A percentile compares a stretch with the other conserved stretches of the same genome.
Evolutionary conservation across 2,888 invertebrate species (phyloP).

Genomic region (Sesamia inferens): DNA sequence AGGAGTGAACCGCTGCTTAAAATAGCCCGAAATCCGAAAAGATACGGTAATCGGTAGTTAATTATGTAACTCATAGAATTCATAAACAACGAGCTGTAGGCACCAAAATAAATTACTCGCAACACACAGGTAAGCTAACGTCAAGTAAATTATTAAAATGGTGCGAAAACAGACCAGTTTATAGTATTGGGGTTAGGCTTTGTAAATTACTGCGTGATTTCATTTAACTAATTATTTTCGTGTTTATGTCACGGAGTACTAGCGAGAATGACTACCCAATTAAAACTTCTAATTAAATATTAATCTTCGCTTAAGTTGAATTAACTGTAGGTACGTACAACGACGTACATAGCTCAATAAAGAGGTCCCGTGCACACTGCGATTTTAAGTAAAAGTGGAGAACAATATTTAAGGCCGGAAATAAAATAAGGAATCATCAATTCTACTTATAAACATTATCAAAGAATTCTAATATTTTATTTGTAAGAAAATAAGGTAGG

Average conservation of each 20-base stretch:
- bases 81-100: conserved; percentile 15
- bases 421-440: background rate
- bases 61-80: conserved; percentile 12
- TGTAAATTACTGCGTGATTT: conserved; percentile 45
- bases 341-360: no score
- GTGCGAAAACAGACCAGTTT: conserved; percentile 42
- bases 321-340: background rate
- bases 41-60: background rate
- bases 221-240: conserved; percentile 52
- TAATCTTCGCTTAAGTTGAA: conserved; percentile 27
- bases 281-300: conserved; percentile 38
- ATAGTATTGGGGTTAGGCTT: conserved; percentile 25
- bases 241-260: conserved; percentile 9
- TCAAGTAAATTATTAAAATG: conserved; percentile 49
- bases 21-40: conserved; percentile 9
- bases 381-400: background rate
- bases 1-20: background rate
- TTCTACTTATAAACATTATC: no score
- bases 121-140: conserved; percentile 10
- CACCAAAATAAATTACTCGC: conserved; percentile 13
- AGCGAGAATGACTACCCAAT: conserved; percentile 6
- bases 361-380: background rate
- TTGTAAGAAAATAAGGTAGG: background rate
- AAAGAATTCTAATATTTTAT: background rate
- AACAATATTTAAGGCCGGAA: background rate